Base-by-base conservation (phyloP, 2,113 vertebrate genomes). In the Oriolus oriolus region DNA sequence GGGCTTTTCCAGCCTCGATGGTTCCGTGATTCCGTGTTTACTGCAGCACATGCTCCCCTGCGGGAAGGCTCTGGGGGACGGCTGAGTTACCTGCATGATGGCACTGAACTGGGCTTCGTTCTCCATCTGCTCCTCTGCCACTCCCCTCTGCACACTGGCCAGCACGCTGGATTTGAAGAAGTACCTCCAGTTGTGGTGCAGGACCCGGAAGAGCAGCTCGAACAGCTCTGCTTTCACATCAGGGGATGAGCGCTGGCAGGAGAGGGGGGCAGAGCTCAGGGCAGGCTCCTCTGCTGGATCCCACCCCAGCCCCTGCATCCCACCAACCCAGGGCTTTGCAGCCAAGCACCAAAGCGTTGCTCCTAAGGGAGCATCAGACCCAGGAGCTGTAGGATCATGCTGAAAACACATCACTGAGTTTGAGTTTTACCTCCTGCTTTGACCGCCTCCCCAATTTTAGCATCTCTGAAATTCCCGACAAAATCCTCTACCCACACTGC, bases 161-260 rank as follows among this genome's bases (percentile, higher is more conserved):
- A 99, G 96, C 82, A 99, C 97, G 1, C 98, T 99, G 12, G 99
- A 99, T 94, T 99, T 99, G 97, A 99, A 99, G 98, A 99, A 99
- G 98, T 99, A 99, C 96, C 99, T 98, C 99, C 99, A 99, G 92
- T 99, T 99, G 95, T 99, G 99, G 97, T 99, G 99, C 81, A 99
- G 98, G 30, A 99, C 98, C 97, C 99, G 98, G 96, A 99, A 99
- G n/a, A 99, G 98, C 73, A 99, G 97, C 97, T 99, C 99, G 7
- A 99, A 99, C 85, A 99, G 95, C 95, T 99, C 99, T 2, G 98
- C 98, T 90, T 99, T 99, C 96, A 99, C 98, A 42, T 99, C 99
- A 16, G 99, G 99, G 68, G 99, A 99, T 6, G 99, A 98, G 9
- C 99, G 98, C 99, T 99, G 28, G 52, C n/a, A 69, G 41, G 41